Conservation (phyloP, 2,888 invertebrate species). For the Apodemia zela region DNA sequence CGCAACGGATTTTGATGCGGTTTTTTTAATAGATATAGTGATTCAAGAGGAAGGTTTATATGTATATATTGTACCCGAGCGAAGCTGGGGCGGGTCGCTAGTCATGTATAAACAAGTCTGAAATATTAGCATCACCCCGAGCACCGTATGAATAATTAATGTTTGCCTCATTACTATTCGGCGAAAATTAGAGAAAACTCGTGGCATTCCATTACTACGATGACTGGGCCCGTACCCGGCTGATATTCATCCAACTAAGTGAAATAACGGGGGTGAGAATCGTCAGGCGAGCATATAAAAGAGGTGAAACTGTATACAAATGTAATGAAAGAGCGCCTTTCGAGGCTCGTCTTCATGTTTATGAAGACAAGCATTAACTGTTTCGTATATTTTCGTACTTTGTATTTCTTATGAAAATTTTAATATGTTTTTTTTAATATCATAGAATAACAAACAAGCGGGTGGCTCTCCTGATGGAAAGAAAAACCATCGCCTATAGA, state of each 20-base stretch:
- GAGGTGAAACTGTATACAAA: neutral
- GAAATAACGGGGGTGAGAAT: neutral
- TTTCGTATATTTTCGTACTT: neutral
- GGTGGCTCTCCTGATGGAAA: too few species aligned
- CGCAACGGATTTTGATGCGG: too few species aligned
- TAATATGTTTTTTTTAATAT: too few species aligned
- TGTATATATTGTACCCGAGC: too few species aligned
- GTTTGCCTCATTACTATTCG: conserved; percentile 33
- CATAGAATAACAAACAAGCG: too few species aligned
- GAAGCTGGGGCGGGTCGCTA: too few species aligned
- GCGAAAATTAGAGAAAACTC: conserved; percentile 31
- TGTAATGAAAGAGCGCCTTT: neutral
- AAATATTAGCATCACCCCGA: conserved; percentile 33
- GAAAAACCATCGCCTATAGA: too few species aligned
- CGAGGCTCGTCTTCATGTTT: neutral
- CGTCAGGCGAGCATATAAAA: neutral
- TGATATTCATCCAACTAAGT: conserved; percentile 12
- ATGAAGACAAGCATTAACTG: neutral
- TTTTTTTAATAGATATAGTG: too few species aligned
- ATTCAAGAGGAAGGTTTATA: too few species aligned
- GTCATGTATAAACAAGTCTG: conserved; percentile 32
- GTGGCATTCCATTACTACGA: conserved; percentile 17
- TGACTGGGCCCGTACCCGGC: neutral
- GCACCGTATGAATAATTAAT: conserved; percentile 35
- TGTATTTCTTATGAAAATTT: neutral